These are phyloP conservation scores for Prenolepis imparis DNA, from an alignment of 2,888 invertebrate genomes.

Conservation along the genomic window DNA sequence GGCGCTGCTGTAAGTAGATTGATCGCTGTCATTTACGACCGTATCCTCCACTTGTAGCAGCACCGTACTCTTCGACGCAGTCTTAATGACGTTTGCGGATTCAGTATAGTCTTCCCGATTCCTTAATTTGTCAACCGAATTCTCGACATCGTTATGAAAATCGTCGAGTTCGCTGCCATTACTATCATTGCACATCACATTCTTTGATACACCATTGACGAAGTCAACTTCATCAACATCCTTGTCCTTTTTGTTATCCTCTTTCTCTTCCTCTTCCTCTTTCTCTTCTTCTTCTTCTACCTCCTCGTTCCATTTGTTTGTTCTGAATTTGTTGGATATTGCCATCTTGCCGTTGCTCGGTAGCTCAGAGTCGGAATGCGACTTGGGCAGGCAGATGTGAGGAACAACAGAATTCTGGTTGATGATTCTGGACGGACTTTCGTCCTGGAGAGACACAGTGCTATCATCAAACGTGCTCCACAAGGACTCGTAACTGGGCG, in stretches of 20 bases:
- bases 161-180: constrained; percentile 52
- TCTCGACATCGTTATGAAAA: constrained; percentile 42
- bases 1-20: constrained; percentile 72
- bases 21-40: constrained; percentile 57
- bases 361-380: constrained; percentile 81
- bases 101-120: background rate
- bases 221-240: constrained; percentile 68
- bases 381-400: constrained; percentile 72
- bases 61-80: background rate
- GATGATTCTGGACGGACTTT: constrained; percentile 65
- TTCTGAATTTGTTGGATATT: constrained; percentile 1
- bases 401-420: background rate
- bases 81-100: background rate
- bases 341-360: constrained; percentile 42
- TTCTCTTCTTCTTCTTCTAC: constrained; percentile 3
- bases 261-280: background rate
- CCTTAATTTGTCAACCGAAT: constrained; percentile 30
- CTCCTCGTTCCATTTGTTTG: constrained; percentile 18
- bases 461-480: constrained; percentile 84
- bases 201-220: constrained; percentile 34
- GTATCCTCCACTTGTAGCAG: constrained; percentile 51
- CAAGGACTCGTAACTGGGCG: constrained; percentile 81
- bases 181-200: constrained; percentile 22
- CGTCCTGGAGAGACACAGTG: constrained; percentile 81
- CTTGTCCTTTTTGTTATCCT: background rate